Evolutionary conservation across 1,140 invertebrate species (phyloP).

Genomic region (Camponotus floridanus): DNA sequence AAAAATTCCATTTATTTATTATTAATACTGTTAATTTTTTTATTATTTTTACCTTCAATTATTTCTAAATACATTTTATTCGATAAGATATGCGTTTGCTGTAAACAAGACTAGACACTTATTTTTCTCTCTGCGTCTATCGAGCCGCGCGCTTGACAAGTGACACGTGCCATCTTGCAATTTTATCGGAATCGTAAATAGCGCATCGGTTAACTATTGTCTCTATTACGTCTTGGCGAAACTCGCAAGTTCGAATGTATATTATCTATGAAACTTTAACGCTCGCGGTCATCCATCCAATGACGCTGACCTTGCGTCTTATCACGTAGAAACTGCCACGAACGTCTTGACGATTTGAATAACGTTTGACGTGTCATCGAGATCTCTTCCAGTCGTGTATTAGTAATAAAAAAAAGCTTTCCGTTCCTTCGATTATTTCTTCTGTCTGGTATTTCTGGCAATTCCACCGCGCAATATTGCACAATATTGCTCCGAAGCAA

Average conservation of each 20-base stretch:
- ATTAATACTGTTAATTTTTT: too few relatives aligned
- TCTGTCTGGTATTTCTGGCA: background rate
- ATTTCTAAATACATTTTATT: too few relatives aligned
- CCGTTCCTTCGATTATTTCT: background rate
- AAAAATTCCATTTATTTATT: background rate
- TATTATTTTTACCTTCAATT: too few relatives aligned
- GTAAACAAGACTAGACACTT: too few relatives aligned
- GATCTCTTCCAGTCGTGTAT: conserved; percentile 1
- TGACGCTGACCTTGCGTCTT: conserved; percentile 71
- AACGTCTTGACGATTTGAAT: conserved; percentile 57
- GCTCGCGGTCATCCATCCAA: conserved; percentile 68
- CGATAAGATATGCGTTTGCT: too few relatives aligned
- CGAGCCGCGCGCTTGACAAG: too few relatives aligned
- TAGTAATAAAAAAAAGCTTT: background rate
- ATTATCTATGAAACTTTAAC: conserved; percentile 72
- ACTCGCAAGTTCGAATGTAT: conserved; percentile 47
- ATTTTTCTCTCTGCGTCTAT: too few relatives aligned
- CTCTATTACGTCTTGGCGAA: conserved; percentile 9
- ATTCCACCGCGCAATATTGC: background rate
- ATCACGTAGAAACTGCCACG: conserved; percentile 55
- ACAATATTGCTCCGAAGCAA: conserved; percentile 5
- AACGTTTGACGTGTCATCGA: conserved; percentile 11
- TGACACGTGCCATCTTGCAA: too few relatives aligned
- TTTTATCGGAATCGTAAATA: conserved; percentile 58
- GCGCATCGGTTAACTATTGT: conserved; percentile 11